Base-by-base conservation (phyloP, 2,888 invertebrate species). In the Melinaea marsaeus region DNA sequence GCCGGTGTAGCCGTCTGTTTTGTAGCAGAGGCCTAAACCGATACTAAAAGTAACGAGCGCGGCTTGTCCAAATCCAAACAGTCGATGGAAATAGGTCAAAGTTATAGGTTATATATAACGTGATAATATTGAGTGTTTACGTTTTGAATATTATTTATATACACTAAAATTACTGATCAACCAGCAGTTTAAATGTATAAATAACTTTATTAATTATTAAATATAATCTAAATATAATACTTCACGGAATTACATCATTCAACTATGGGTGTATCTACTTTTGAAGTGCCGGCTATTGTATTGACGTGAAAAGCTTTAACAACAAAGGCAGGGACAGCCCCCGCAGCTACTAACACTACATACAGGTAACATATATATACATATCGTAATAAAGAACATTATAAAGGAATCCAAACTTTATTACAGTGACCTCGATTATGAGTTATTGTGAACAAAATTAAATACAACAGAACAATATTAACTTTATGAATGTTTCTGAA, bases 1-100 rank as follows among this genome's bases (percentile, higher is more conserved):
- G 75, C 79, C 84, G 84, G 81, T 86, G 84, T 85, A 88, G 83
- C 79, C 85, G 86, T 80, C 80, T 83, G 87, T 81, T 83, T 81
- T 81, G 84, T 74, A 77, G 79, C 69, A 79, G 79, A 77, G 75
- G 69, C 64, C 64, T 68, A 65, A 60, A 45, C 60, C 46, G 56
- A 62, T 60, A 55, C 45, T 57, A 37, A 47, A 56, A 57, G 51
- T 45, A 57, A 57, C 55, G 61, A 57, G 34, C 55, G 58, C 57
- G 57, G n/a, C n/a, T n/a, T n/a, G n/a, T n/a, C n/a, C n/a, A n/a
- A 54, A 33, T 54, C 13, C 62, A 13, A 35, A 60, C 59, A 65
- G 60, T 60, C 54, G 60, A 65, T 64, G 61, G 60, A 63, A 64
- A 57, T 58, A 35, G 13, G 34, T 51, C 58, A 46, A 58, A 55